Evolutionary conservation across 1,140 invertebrate species (phyloP).

Genomic region (Ceratoteleas bidentatus): DNA sequence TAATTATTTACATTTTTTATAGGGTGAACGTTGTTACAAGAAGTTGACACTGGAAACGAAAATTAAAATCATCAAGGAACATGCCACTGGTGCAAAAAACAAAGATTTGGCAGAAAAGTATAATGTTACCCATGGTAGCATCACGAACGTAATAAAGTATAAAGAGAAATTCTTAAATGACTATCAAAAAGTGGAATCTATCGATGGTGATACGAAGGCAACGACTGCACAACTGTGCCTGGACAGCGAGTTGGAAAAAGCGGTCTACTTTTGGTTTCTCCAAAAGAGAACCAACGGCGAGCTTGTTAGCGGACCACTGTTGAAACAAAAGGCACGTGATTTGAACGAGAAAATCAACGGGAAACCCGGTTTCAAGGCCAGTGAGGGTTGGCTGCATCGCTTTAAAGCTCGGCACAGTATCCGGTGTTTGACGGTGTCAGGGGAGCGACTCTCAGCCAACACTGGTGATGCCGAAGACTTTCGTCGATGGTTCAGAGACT

Average conservation of each 20-base stretch:
- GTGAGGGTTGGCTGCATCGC: constrained; percentile 4
- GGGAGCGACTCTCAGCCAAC: constrained; percentile 53
- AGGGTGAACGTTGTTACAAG: too few species aligned
- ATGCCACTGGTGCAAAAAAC: neutral
- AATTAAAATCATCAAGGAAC: neutral
- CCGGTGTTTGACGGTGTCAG: constrained; percentile 27
- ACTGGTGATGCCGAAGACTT: constrained; percentile 42
- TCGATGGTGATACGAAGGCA: neutral
- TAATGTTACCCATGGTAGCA: neutral
- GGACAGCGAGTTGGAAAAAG: neutral
- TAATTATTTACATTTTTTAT: too few species aligned
- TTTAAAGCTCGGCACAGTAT: constrained; percentile 31
- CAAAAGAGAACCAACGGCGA: constrained; percentile 20
- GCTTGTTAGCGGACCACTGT: neutral
- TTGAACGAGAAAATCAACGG: constrained; percentile 4
- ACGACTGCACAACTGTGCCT: neutral
- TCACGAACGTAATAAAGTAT: neutral
- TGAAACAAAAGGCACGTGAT: constrained; percentile 4
- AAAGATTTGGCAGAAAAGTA: neutral
- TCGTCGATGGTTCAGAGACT: constrained; percentile 28
- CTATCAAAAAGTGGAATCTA: neutral
- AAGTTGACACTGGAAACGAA: neutral
- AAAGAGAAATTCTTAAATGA: neutral
- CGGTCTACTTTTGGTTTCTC: constrained; percentile 9
- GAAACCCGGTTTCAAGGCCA: constrained; percentile 4